phyloP scores from a whole-genome alignment of 2,888 invertebrate genomes.

The Philereme transversata region DNA sequence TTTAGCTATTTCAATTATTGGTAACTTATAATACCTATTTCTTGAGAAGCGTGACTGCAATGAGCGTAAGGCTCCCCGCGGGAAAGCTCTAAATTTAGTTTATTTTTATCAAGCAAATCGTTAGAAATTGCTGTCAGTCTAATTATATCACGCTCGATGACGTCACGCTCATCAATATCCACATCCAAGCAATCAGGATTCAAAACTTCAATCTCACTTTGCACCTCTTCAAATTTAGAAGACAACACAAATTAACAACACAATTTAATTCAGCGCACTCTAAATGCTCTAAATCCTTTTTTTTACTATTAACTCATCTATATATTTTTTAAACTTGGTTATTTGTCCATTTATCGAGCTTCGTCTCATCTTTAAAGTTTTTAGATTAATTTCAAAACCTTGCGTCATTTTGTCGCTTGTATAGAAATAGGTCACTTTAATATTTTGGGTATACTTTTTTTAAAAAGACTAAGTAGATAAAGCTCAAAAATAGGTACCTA shows the following conservation, averaged over 20 bases:
- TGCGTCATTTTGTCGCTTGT: slow-evolving; percentile 3
- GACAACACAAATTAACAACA: not conserved
- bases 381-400: not conserved
- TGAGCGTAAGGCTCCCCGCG: not conserved
- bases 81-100: not conserved
- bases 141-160: slow-evolving; percentile 7
- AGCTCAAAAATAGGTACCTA: too few species aligned
- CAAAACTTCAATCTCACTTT: slow-evolving; percentile 9
- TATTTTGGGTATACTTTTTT: too few species aligned
- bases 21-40: slow-evolving; percentile 23
- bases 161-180: slow-evolving; percentile 6
- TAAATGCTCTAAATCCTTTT: not conserved
- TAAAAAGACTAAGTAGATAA: too few species aligned
- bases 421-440: too few species aligned
- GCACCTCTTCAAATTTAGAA: slow-evolving; percentile 4
- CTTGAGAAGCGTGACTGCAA: slow-evolving; percentile 2
- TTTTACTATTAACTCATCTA: not conserved
- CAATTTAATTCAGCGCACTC: slow-evolving; percentile 2
- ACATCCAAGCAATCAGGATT: not conserved
- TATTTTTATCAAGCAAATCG: not conserved
- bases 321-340: not conserved
- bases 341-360: not conserved
- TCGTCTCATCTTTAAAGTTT: not conserved
- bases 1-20: slow-evolving; percentile 29
- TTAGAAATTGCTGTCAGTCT: not conserved